phyloP scores from a whole-genome alignment of 2,113 vertebrate species.

The Ancistrus triradiatus region DNA sequence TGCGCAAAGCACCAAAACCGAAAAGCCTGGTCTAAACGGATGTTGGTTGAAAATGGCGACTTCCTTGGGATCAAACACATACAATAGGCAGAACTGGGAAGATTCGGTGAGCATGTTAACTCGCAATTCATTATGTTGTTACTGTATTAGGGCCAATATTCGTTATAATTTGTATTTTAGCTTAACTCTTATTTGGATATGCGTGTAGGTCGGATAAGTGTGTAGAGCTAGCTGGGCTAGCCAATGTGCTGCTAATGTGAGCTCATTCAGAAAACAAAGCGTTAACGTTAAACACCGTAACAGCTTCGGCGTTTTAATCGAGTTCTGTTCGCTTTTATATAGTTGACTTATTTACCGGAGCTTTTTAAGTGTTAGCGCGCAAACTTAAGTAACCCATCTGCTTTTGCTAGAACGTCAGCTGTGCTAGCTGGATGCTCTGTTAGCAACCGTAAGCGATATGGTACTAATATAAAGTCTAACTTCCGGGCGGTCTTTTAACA shows the following conservation, averaged over 20 bases:
- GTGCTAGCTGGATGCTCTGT: too few species aligned
- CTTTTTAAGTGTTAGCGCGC: too few species aligned
- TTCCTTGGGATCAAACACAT: conserved; percentile 92
- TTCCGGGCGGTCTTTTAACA: too few species aligned
- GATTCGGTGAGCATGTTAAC: conserved; percentile 75
- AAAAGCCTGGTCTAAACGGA: not conserved
- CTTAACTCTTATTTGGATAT: too few species aligned
- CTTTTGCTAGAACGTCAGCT: too few species aligned
- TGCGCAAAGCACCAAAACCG: not conserved
- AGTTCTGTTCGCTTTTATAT: too few species aligned
- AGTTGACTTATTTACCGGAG: too few species aligned
- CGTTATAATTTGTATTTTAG: fast-evolving
- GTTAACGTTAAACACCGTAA: not conserved
- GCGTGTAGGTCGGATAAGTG: too few species aligned
- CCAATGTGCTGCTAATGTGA: conserved; percentile 2
- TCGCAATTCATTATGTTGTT: not conserved
- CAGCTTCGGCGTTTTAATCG: too few species aligned
- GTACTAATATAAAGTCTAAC: too few species aligned
- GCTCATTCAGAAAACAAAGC: not conserved
- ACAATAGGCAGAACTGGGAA: conserved; percentile 98
- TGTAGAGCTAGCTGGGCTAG: not conserved
- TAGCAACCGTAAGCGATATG: too few species aligned
- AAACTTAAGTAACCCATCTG: too few species aligned
- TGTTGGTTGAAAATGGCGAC: conserved; percentile 78
- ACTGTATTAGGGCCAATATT: not conserved